Percentiles rank a stretch among this genome's conserved stretches.
Evolutionary conservation across 1,140 invertebrate genomes (phyloP).

Genomic region (Hyles euphorbiae): DNA sequence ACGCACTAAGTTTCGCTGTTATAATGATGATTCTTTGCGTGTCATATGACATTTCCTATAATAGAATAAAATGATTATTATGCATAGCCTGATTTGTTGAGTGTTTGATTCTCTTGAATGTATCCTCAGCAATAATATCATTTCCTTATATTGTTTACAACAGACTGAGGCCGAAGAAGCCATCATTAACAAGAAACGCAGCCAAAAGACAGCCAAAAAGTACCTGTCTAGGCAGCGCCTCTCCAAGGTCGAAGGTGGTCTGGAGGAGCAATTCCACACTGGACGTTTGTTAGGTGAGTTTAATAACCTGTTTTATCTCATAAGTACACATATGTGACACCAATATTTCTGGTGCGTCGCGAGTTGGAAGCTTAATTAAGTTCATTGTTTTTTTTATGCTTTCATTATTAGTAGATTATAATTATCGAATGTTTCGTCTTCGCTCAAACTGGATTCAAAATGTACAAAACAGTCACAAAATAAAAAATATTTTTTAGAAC

Average conservation of each 20-base stretch:
- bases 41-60: constrained; percentile 44
- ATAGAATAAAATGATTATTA: constrained; percentile 2
- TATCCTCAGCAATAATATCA: too few relatives aligned
- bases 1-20: too few relatives aligned
- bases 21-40: constrained; percentile 51
- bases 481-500: too few relatives aligned
- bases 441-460: too few relatives aligned
- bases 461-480: too few relatives aligned
- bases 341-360: too few relatives aligned
- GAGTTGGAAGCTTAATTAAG: too few relatives aligned
- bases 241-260: constrained; percentile 92
- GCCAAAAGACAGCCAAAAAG: constrained; percentile 95
- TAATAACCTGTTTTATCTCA: constrained; percentile 2
- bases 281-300: constrained; percentile 91
- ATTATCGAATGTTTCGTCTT: too few relatives aligned
- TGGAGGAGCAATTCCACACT: constrained; percentile 98
- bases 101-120: too few relatives aligned
- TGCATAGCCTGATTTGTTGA: constrained; percentile 1
- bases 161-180: constrained; percentile 96
- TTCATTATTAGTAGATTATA: too few relatives aligned
- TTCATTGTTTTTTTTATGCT: too few relatives aligned
- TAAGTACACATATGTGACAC: neutral
- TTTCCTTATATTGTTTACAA: too few relatives aligned
- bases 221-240: constrained; percentile 94
- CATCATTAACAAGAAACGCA: constrained; percentile 94